Conservation (phyloP, 2,797 vertebrate species). For the Sternarchorhynchus goeldii region DNA sequence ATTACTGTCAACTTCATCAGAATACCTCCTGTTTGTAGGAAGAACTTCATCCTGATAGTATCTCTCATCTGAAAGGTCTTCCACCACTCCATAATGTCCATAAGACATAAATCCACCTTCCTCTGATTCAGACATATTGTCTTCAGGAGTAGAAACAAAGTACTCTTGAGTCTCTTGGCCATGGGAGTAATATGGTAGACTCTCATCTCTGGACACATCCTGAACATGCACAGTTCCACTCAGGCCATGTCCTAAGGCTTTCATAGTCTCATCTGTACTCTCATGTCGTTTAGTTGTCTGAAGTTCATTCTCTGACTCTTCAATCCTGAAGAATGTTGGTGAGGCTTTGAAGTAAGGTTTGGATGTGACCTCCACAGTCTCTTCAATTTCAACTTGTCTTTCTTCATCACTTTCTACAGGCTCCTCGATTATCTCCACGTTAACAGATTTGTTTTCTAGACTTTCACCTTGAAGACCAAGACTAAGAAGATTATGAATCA, state of each 20-base stretch:
- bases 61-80: conserved; percentile 79
- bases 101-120: conserved; percentile 81
- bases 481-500: conserved; percentile 83
- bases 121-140: conserved; percentile 75
- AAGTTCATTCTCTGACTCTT: conserved; percentile 83
- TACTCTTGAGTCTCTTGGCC: conserved; percentile 82
- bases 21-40: conserved; percentile 56
- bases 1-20: conserved; percentile 67
- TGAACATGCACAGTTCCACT: conserved; percentile 75
- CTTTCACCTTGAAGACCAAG: conserved; percentile 75
- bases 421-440: conserved; percentile 90
- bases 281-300: conserved; percentile 59
- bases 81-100: conserved; percentile 81
- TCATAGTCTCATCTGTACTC: conserved; percentile 51
- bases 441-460: conserved; percentile 78
- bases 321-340: conserved; percentile 81
- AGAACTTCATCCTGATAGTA: conserved; percentile 75
- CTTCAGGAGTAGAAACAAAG: conserved; percentile 93
- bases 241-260: conserved; percentile 56
- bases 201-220: conserved; percentile 69
- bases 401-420: conserved; percentile 76
- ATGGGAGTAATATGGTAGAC: conserved; percentile 64
- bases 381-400: conserved; percentile 74
- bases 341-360: conserved; percentile 67
- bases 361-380: conserved; percentile 74